phyloP scores from a whole-genome alignment of 2,797 vertebrate species.

The Halcyon smyrnensis region DNA sequence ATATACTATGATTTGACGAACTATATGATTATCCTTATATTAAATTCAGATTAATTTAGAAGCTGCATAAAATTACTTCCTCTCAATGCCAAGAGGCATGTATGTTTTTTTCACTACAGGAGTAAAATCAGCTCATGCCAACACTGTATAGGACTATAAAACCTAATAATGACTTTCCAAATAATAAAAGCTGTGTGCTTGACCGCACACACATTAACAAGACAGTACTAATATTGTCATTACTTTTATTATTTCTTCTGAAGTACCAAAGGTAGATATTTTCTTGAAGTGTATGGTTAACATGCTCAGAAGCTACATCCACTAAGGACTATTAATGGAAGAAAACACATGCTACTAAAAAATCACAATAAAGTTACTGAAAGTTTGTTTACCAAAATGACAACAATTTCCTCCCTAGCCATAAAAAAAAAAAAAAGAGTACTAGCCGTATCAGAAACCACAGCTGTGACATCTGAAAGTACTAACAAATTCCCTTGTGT shows the following conservation, averaged over 20 bases:
- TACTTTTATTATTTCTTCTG: neutral
- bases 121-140: neutral
- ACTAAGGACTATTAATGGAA: neutral
- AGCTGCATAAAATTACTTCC: neutral
- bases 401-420: neutral
- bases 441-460: neutral
- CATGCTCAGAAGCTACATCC: neutral
- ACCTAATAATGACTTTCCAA: neutral
- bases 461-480: neutral
- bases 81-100: neutral
- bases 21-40: neutral
- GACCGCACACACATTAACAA: neutral
- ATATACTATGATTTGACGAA: neutral
- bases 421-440: neutral
- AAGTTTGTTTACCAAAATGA: neutral
- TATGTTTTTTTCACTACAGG: neutral
- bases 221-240: neutral
- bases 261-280: neutral
- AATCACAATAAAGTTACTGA: neutral
- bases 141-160: neutral
- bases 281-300: neutral
- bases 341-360: neutral
- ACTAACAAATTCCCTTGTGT: neutral
- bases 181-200: neutral
- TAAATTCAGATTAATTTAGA: neutral